Evolutionary conservation across 2,888 invertebrate genomes (phyloP), one percentile per base, ranked within the genome.

Genomic region (Thereva unica): DNA sequence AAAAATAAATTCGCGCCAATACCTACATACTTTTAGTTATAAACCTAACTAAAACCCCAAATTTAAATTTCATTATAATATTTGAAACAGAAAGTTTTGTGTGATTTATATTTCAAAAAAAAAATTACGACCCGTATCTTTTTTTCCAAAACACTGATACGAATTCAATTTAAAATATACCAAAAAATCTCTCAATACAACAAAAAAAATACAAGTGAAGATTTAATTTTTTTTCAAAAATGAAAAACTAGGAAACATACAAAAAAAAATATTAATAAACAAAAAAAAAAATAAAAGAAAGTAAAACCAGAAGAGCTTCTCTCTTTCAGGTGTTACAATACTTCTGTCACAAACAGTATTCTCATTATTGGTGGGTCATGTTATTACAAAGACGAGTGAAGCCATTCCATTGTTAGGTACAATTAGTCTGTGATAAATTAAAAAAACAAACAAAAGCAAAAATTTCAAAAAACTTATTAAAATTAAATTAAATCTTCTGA

Each of bases 301-400:
- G 61, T 61, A 12, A 49, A 61, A 49, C 61, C 61, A 61, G 61
- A 61, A 61, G 61, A 61, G 49, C 53, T 54, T 64, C 45, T 64
- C 54, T 65, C 90, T 92, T 92, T 83, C 94, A 97, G 96, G 95
- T 90, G 94, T 97, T 84, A 97, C 96, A 85, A 96, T 97, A 85
- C 92, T 97, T 85, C 93, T 98, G 86, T 97, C 97, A 80, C 93
- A 97, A 89, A 97, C 96, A 85, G 97, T 97, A 85, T 97, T 98
- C 88, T 93, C 97, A 84, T 90, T 97, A 86, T 92, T 97, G 91
- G 96, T 98, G 86, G 95, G 95, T 83, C 95, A 97, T 87, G 94
- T 96, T 84, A 94, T 97, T 87, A 97, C 97, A 84, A 94, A 94
- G 87, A 97, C 97, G 84, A 97, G 97, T 83, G 97, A 97, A 85